These are phyloP conservation scores for Channa striata DNA, from an alignment of 2,797 vertebrate species.

Conservation along the genomic window DNA sequence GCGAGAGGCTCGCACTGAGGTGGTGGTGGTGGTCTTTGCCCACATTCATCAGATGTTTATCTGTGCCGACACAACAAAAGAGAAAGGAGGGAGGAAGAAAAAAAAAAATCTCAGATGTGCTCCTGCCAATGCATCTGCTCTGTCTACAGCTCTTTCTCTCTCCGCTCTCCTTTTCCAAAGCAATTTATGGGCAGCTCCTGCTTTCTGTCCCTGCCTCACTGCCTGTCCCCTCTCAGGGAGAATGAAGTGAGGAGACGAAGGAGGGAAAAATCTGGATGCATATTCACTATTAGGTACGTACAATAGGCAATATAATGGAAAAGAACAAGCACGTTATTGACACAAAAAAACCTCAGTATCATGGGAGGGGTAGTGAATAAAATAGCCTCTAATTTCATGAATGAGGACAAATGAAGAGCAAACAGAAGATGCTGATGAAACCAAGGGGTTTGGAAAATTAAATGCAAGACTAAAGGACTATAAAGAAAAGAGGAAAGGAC, in stretches of 20 bases:
- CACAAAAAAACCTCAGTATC: background rate
- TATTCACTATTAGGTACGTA: constrained; percentile 21
- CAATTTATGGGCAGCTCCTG: constrained; percentile 62
- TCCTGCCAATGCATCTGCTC: constrained; percentile 69
- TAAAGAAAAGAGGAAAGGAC: background rate
- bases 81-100: constrained; percentile 35
- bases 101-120: constrained; percentile 42
- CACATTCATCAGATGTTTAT: constrained; percentile 61
- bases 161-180: constrained; percentile 42
- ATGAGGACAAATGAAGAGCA: background rate
- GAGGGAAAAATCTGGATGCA: constrained; percentile 20
- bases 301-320: background rate
- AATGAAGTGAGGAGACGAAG: constrained; percentile 53
- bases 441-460: background rate
- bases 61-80: constrained; percentile 67
- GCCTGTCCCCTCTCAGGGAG: constrained; percentile 37
- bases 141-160: constrained; percentile 53
- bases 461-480: constrained; percentile 2
- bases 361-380: background rate
- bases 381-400: constrained; percentile 1
- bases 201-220: constrained; percentile 53
- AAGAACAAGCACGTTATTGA: background rate
- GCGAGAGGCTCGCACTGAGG: constrained; percentile 49
- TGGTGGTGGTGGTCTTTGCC: constrained; percentile 47
- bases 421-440: background rate